Percentiles rank a stretch among this genome's conserved stretches.
phyloP scores from a whole-genome alignment of 2,888 invertebrate genomes.

The Protonemura montana region DNA sequence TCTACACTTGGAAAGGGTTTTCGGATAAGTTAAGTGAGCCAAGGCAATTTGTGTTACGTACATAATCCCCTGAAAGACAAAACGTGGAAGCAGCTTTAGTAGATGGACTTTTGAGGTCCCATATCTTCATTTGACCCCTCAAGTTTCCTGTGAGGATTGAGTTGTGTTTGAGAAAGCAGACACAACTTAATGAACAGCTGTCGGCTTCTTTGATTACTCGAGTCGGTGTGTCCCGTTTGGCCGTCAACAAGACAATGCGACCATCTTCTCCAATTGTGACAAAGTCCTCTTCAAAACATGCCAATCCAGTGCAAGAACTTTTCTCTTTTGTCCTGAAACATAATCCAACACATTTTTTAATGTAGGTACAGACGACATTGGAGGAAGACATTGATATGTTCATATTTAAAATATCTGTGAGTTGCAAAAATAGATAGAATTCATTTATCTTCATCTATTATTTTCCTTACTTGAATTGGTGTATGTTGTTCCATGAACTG shows the following conservation, averaged over 20 bases:
- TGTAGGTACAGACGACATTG: no score
- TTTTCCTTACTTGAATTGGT: conserved; percentile 68
- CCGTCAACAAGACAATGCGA: conserved; percentile 65
- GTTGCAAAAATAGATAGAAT: no score
- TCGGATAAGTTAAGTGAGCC: no score
- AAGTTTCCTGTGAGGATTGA: conserved; percentile 85
- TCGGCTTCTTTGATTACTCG: conserved; percentile 73
- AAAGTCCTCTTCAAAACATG: conserved; percentile 78
- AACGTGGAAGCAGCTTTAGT: conserved; percentile 75
- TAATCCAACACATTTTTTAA: no score
- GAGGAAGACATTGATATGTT: no score
- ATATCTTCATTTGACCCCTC: conserved; percentile 89
- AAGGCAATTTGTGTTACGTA: conserved; percentile 35
- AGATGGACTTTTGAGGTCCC: conserved; percentile 76
- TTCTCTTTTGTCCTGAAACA: conserved; percentile 53
- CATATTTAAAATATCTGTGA: no score
- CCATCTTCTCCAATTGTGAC: conserved; percentile 89
- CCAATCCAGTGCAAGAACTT: conserved; percentile 80
- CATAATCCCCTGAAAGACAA: conserved; percentile 70
- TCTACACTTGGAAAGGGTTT: no score
- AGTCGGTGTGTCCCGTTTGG: conserved; percentile 61
- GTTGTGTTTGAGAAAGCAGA: conserved; percentile 76
- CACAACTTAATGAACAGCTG: conserved; percentile 80
- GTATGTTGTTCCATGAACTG: conserved; percentile 72
- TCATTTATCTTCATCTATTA: no score